Conservation (phyloP, 2,888 invertebrate species). For the Dilophus febrilis region DNA sequence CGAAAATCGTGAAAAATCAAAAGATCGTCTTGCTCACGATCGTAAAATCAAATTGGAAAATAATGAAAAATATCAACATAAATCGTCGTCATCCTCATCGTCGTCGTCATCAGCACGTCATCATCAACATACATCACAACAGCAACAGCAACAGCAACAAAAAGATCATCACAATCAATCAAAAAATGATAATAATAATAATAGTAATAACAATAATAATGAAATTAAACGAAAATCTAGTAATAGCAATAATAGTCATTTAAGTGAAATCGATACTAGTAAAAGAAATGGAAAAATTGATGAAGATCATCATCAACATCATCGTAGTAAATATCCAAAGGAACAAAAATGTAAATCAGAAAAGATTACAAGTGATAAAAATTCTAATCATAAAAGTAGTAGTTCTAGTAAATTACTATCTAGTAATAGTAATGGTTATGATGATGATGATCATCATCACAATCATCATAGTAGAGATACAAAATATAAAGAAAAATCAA, state of each 20-base stretch:
- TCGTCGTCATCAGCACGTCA: slow-evolving; percentile 18
- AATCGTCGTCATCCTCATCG: slow-evolving; percentile 11
- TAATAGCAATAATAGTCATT: background rate
- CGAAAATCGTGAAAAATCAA: slow-evolving; percentile 5
- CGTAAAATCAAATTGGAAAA: slow-evolving; percentile 17
- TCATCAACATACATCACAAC: background rate
- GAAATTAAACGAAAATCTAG: background rate
- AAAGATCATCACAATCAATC: slow-evolving; percentile 10
- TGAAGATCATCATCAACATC: background rate
- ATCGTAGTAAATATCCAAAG: background rate
- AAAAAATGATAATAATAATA: slow-evolving; percentile 4
- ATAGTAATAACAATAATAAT: background rate
- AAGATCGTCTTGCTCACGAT: background rate
- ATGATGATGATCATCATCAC: too few species aligned
- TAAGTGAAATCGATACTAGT: background rate
- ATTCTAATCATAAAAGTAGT: too few species aligned
- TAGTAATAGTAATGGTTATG: too few species aligned
- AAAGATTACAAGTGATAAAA: too few species aligned
- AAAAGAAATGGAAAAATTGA: background rate
- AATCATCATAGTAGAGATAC: too few species aligned
- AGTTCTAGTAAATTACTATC: too few species aligned
- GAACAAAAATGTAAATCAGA: too few species aligned
- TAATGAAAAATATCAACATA: background rate
- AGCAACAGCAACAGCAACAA: slow-evolving; percentile 15
- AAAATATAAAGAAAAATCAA: too few species aligned